phyloP scores from a whole-genome alignment of 2,113 vertebrate species.

The Tursiops truncatus region DNA sequence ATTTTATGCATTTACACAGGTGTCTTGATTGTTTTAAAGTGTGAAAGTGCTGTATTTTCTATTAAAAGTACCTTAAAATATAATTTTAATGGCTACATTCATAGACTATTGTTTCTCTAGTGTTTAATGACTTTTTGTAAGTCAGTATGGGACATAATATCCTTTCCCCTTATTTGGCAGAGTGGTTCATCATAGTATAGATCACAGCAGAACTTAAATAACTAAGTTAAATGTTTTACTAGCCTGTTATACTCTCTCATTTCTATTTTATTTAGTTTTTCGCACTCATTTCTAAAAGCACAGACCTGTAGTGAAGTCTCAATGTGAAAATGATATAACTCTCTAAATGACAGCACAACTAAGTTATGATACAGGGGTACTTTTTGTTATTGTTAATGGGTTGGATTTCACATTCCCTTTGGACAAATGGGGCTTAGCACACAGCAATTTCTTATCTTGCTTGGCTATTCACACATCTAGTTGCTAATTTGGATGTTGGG shows the following conservation, averaged over 20 bases:
- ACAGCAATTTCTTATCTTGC: background rate
- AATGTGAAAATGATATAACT: constrained; percentile 12
- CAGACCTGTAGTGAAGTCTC: background rate
- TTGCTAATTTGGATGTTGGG: constrained; percentile 60
- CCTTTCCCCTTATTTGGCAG: background rate
- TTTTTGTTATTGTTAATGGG: background rate
- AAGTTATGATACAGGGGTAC: background rate
- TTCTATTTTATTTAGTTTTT: background rate
- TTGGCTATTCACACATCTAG: constrained; percentile 49
- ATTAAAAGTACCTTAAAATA: background rate
- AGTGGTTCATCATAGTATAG: background rate
- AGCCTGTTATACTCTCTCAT: background rate
- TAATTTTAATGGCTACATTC: background rate
- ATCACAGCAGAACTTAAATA: constrained; percentile 14
- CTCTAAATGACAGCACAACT: constrained; percentile 19
- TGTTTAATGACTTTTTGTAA: background rate
- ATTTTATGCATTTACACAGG: background rate
- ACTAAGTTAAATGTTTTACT: constrained; percentile 23
- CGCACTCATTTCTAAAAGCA: constrained; percentile 39
- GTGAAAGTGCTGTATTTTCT: background rate
- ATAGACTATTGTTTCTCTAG: background rate
- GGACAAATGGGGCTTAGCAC: background rate
- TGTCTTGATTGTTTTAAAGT: constrained; percentile 33
- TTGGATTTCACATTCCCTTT: constrained; percentile 43
- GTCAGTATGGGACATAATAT: background rate